Evolutionary conservation across 2,888 invertebrate species (phyloP), one percentile per base, ranked within the genome.

Genomic region (Nymphalis c-album): DNA sequence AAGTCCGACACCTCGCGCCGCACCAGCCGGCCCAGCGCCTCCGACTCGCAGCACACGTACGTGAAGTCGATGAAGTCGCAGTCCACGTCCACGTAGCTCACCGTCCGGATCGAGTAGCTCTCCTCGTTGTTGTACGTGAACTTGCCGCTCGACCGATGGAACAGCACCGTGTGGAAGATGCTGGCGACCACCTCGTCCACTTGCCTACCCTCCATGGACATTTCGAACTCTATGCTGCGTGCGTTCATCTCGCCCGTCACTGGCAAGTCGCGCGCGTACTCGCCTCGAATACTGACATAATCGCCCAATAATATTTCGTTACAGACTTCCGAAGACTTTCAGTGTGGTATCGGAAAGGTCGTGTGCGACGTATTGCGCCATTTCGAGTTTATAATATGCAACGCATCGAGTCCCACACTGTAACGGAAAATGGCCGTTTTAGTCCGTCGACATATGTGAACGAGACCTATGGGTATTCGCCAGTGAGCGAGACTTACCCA

Each of bases 41-140:
- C 94, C 46, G 98, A 98, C 73, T 97, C 96, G 90, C 98, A 98
- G 86, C 98, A 96, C 35, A 98, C 99, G 90, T 99, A 99, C 8
- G 99, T 99, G 85, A 99, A 96, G 90, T 99, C 99, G 79, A 99
- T 96, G 85, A 98, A 98, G 88, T 99, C 98, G 93, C 99, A 99
- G 88, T 98, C 98, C 48, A 99, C 97, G 88, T 99, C 99, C 76
- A 97, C 96, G 83, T 98, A 97, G 74, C 99, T 98, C 64, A 99
- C 95, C 1, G 98, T 97, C 62, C 99, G 98, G 77, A 99, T 97
- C 26, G 98, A 97, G 89, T 99, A 99, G 88, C 96, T 97, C 79
- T 96, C 97, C 88, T 98, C 98, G 83, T 96, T 96, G 86, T 96
- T 97, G 92, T 98, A 99, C 68, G 96, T 95, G 92, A 98, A 99